phyloP scores from a whole-genome alignment of 37 sponge, comb jelly and placozoan genomes.

The Sycon ciliatum region DNA sequence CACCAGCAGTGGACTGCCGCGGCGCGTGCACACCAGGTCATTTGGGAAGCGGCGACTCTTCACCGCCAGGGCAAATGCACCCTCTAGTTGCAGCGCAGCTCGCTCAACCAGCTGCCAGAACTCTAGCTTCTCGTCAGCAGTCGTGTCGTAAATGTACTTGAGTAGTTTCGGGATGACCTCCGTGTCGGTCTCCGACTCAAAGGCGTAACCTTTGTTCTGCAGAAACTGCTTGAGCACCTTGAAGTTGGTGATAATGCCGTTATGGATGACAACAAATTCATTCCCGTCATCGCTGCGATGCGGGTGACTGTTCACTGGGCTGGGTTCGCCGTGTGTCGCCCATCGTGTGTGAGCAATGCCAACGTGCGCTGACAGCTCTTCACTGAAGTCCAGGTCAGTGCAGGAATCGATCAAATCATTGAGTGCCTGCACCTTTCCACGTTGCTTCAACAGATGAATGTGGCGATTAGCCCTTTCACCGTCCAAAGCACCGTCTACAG shows the following conservation, averaged over 20 bases:
- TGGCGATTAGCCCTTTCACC: too few relatives aligned
- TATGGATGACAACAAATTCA: conserved; percentile 91
- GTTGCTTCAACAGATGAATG: too few relatives aligned
- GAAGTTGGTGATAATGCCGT: conserved; percentile 97
- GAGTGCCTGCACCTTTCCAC: conserved; percentile 81
- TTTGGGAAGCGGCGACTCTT: conserved; percentile 84
- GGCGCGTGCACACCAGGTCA: conserved; percentile 78
- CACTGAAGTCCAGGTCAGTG: conserved; percentile 53
- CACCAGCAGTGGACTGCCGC: conserved; percentile 87
- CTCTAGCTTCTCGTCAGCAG: conserved; percentile 45
- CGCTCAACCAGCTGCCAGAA: conserved; percentile 77
- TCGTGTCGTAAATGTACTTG: conserved; percentile 82
- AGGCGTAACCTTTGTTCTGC: conserved; percentile 59
- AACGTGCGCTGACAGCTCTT: conserved; percentile 57
- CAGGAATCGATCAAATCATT: too few relatives aligned
- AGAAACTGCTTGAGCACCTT: conserved; percentile 93
- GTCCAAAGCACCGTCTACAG: too few relatives aligned
- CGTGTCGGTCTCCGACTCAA: conserved; percentile 98
- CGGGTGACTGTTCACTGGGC: conserved; percentile 89
- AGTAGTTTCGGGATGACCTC: conserved; percentile 93
- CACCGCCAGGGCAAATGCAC: conserved; percentile 95
- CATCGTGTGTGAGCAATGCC: conserved; percentile 99
- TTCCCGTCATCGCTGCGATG: conserved; percentile 69
- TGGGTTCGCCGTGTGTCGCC: conserved; percentile 99
- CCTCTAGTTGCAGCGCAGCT: conserved; percentile 78